Conservation (phyloP, 2,113 vertebrate species). For the Chaetops frenatus region DNA sequence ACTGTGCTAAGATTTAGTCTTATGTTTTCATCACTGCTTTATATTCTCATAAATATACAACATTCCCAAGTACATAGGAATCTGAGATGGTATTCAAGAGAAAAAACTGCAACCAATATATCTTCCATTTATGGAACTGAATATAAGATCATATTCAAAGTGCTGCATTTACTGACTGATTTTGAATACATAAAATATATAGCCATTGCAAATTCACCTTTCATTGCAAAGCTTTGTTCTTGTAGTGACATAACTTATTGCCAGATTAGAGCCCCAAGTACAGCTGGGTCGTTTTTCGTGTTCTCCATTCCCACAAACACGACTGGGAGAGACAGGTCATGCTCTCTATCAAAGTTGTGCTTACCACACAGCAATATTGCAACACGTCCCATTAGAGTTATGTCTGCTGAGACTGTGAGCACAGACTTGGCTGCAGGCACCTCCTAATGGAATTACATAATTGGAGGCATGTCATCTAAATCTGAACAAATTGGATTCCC, state of each 20-base stretch:
- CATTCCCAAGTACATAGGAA: slow-evolving; percentile 53
- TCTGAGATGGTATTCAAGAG: slow-evolving; percentile 48
- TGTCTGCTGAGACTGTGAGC: slow-evolving; percentile 37
- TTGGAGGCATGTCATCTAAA: slow-evolving; percentile 67
- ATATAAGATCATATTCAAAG: slow-evolving; percentile 65
- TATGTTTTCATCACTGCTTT: slow-evolving; percentile 51
- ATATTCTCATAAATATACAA: slow-evolving; percentile 60
- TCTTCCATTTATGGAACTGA: slow-evolving; percentile 54
- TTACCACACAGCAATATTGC: slow-evolving; percentile 39
- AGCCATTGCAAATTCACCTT: slow-evolving; percentile 58
- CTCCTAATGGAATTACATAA: slow-evolving; percentile 66
- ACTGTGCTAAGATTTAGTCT: slow-evolving; percentile 57
- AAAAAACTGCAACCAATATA: slow-evolving; percentile 47
- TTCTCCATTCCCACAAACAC: slow-evolving; percentile 40
- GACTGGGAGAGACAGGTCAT: slow-evolving; percentile 29
- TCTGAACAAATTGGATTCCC: slow-evolving; percentile 65
- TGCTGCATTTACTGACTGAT: slow-evolving; percentile 50
- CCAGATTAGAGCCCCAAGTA: slow-evolving; percentile 46
- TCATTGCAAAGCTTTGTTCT: slow-evolving; percentile 57
- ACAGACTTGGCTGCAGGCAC: slow-evolving; percentile 53
- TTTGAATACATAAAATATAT: slow-evolving; percentile 62
- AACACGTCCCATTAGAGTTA: slow-evolving; percentile 24
- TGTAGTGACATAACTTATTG: slow-evolving; percentile 55
- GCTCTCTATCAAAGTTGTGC: slow-evolving; percentile 54
- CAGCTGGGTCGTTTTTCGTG: slow-evolving; percentile 45